phyloP scores from a whole-genome alignment of 2,888 invertebrate genomes.

The Timema podura region DNA sequence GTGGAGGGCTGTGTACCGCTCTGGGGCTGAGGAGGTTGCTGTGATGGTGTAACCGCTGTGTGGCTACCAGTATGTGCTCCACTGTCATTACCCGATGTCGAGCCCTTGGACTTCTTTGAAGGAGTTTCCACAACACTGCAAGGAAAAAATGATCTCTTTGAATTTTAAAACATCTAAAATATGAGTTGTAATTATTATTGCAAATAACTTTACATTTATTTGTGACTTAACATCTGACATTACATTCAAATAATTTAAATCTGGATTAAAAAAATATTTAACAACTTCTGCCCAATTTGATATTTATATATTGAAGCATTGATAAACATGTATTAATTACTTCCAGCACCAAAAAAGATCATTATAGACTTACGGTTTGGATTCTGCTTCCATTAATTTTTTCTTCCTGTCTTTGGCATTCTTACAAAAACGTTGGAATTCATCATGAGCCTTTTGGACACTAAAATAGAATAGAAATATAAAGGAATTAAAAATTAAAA shows the following conservation, averaged over 20 bases:
- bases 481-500: no score
- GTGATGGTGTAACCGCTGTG: neutral
- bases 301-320: no score
- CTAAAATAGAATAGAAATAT: constrained; percentile 33
- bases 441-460: constrained; percentile 62
- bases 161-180: no score
- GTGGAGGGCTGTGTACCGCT: constrained; percentile 17
- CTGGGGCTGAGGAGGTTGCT: constrained; percentile 24
- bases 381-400: constrained; percentile 55
- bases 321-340: no score
- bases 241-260: no score
- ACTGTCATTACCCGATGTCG: constrained; percentile 15
- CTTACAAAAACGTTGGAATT: constrained; percentile 55
- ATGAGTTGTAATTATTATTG: no score
- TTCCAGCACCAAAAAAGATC: no score
- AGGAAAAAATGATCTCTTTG: no score
- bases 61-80: neutral
- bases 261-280: no score
- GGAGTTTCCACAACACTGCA: constrained; percentile 10
- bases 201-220: no score
- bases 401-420: constrained; percentile 63
- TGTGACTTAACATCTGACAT: no score
- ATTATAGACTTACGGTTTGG: constrained; percentile 48
- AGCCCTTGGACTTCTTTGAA: constrained; percentile 21
- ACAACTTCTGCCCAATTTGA: no score